Percentiles rank a stretch among this genome's conserved stretches.
These are phyloP conservation scores for Cryptoblepharus egeriae DNA, from an alignment of 2,797 vertebrate species.

Conservation along the genomic window DNA sequence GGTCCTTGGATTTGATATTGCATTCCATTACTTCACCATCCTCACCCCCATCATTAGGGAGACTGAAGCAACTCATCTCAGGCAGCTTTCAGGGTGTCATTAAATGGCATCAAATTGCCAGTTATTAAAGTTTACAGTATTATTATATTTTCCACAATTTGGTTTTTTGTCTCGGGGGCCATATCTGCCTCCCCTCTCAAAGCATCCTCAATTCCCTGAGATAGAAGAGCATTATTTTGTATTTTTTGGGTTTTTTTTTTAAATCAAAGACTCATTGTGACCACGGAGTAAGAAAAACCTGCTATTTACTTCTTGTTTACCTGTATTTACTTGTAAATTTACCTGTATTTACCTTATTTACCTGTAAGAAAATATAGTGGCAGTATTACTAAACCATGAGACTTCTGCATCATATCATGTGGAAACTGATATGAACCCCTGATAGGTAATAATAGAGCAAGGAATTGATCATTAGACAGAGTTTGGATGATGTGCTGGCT, in stretches of 20 bases:
- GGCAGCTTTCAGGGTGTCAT: neutral
- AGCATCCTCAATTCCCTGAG: neutral
- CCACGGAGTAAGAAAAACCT: constrained; percentile 5
- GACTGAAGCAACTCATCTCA: neutral
- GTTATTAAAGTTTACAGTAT: neutral
- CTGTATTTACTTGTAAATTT: neutral
- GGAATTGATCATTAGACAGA: too few relatives aligned
- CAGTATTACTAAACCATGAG: constrained; percentile 17
- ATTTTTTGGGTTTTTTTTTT: neutral
- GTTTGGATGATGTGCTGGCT: too few relatives aligned
- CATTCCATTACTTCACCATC: neutral
- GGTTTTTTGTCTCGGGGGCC: neutral
- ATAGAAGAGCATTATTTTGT: neutral
- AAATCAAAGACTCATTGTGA: neutral
- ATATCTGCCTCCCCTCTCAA: neutral
- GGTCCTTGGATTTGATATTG: neutral
- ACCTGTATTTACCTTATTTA: too few relatives aligned
- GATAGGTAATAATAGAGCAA: neutral
- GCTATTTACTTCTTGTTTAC: constrained; percentile 13
- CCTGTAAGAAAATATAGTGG: too few relatives aligned
- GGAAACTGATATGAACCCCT: constrained; percentile 7
- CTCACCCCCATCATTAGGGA: neutral
- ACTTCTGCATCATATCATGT: constrained; percentile 7
- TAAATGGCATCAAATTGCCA: neutral
- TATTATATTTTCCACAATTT: neutral